A percentile compares a stretch with the other conserved stretches of the same genome.
Evolutionary conservation across 2,113 vertebrate species (phyloP).

Genomic region (Butorides virescens): DNA sequence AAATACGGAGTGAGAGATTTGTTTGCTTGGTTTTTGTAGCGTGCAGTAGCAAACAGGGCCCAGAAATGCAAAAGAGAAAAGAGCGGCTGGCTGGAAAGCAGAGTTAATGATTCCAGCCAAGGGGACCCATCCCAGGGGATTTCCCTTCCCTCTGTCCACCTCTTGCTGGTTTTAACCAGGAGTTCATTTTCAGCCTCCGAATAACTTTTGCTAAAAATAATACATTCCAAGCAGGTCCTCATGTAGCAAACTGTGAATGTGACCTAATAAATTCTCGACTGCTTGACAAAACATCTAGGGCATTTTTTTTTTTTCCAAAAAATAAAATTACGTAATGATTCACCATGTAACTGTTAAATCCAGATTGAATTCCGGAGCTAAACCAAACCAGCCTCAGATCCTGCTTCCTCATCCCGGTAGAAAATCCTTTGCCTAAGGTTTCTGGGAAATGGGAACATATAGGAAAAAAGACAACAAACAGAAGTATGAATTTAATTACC

Average conservation of each 20-base stretch:
- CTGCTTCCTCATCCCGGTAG: not conserved
- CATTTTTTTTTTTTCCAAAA: not conserved
- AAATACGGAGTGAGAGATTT: not conserved
- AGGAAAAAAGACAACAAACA: constrained; percentile 53
- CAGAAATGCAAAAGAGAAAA: not conserved
- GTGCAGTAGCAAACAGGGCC: not conserved
- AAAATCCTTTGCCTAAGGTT: constrained; percentile 23
- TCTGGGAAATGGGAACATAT: constrained; percentile 41
- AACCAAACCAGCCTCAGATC: not conserved
- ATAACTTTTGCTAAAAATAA: not conserved
- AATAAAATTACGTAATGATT: not conserved
- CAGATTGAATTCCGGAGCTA: not conserved
- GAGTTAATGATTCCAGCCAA: not conserved
- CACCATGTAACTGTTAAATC: not conserved
- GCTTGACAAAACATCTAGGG: not conserved
- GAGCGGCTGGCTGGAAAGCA: not conserved
- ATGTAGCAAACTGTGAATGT: not conserved
- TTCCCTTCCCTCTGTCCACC: not conserved
- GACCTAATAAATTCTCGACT: not conserved
- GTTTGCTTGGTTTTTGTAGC: not conserved
- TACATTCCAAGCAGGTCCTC: not conserved
- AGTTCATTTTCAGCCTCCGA: not conserved
- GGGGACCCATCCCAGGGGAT: not conserved
- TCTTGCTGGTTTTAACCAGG: not conserved
- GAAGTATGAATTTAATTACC: constrained; percentile 64